A percentile compares a stretch with the other conserved stretches of the same genome.
phyloP scores from a whole-genome alignment of 1,140 invertebrate genomes.

The Drosophila guanche region DNA sequence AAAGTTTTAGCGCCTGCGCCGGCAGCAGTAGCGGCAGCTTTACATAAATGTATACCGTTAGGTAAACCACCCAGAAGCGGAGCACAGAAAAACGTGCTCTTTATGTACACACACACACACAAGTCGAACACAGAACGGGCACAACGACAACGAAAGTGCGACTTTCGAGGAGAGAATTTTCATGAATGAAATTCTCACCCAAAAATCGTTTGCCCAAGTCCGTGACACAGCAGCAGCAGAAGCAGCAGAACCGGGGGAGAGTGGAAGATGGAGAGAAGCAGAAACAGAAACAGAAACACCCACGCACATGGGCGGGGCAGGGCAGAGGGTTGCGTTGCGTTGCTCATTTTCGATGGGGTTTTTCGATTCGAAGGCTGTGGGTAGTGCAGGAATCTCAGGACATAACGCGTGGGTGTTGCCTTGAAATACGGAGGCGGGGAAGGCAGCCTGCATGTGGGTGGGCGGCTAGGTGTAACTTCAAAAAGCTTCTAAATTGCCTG shows the following conservation, averaged over 20 bases:
- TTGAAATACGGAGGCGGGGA: too few species aligned
- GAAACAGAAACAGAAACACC: conserved; percentile 1
- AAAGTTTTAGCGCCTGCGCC: conserved; percentile 50
- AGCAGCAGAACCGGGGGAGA: conserved; percentile 36
- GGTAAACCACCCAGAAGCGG: conserved; percentile 5
- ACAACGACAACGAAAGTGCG: conserved; percentile 45
- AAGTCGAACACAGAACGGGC: conserved; percentile 10
- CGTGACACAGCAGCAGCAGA: conserved; percentile 29
- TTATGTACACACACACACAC: conserved; percentile 28
- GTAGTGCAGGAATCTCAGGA: too few species aligned
- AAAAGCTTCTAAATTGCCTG: conserved; percentile 27
- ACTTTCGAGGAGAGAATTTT: conserved; percentile 67
- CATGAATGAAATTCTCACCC: conserved; percentile 83
- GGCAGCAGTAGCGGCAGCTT: conserved; percentile 4
- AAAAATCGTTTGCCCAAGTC: too few species aligned
- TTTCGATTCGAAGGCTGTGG: too few species aligned
- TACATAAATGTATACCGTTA: conserved; percentile 26
- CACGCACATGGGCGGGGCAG: conserved; percentile 7
- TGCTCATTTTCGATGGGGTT: too few species aligned
- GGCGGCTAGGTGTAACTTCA: conserved; percentile 5
- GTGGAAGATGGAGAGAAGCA: conserved; percentile 14
- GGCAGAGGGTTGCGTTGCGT: too few species aligned
- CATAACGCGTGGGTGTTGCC: too few species aligned
- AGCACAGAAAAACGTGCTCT: conserved; percentile 32
- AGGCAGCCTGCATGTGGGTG: too few species aligned